Evolutionary conservation across 2,888 invertebrate genomes (phyloP).

Genomic region (Hoplodrina blanda): DNA sequence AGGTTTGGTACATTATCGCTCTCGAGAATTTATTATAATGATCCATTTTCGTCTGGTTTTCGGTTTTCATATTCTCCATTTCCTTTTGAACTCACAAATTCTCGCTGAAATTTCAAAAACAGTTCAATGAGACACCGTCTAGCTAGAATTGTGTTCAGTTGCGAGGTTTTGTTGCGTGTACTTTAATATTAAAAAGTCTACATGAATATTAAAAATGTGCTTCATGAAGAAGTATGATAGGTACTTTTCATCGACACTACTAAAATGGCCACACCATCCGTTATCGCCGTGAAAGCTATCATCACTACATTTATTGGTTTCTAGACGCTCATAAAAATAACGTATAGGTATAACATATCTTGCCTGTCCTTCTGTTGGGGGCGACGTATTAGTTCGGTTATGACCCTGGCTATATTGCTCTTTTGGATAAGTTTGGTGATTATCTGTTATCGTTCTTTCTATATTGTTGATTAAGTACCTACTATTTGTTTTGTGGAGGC

Average conservation of each 20-base stretch:
- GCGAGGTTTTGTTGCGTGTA: conserved; percentile 3
- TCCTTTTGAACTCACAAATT: conserved; percentile 11
- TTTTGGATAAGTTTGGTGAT: conserved; percentile 63
- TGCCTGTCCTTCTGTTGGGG: conserved; percentile 51
- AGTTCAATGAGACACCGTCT: not conserved
- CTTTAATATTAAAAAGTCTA: conserved; percentile 13
- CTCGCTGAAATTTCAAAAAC: not conserved
- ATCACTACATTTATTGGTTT: conserved; percentile 70
- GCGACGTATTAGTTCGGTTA: conserved; percentile 66
- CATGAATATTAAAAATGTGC: conserved; percentile 11
- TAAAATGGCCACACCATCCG: conserved; percentile 41
- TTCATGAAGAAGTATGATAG: not conserved
- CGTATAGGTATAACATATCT: conserved; percentile 69
- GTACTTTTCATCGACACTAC: conserved; percentile 1
- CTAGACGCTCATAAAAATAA: conserved; percentile 78
- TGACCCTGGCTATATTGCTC: conserved; percentile 60
- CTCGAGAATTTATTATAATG: conserved; percentile 41
- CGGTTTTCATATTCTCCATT: conserved; percentile 31
- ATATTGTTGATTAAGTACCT: conserved; percentile 61
- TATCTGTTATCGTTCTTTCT: conserved; percentile 64
- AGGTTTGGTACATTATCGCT: conserved; percentile 48
- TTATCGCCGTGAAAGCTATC: conserved; percentile 57
- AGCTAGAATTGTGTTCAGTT: conserved; percentile 1
- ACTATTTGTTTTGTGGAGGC: conserved; percentile 49
- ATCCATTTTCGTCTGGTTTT: conserved; percentile 26